Percentiles rank a stretch among this genome's conserved stretches.
These are phyloP conservation scores for Ptiloglossa arizonensis DNA, from an alignment of 1,140 invertebrate species.

Conservation along the genomic window DNA sequence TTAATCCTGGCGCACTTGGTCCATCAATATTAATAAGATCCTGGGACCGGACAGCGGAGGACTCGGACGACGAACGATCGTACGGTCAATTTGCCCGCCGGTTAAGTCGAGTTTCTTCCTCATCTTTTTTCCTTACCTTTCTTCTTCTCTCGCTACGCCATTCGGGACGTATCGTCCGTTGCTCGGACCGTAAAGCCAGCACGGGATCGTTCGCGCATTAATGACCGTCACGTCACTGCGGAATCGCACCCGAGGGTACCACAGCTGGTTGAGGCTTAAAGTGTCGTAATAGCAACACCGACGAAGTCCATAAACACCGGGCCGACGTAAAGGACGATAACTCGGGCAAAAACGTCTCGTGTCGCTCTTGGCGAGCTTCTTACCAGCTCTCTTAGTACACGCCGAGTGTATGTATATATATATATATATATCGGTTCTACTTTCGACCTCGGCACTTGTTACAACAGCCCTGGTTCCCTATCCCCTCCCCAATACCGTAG, in stretches of 20 bases:
- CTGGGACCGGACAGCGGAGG: slow-evolving; percentile 31
- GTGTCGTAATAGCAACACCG: slow-evolving; percentile 54
- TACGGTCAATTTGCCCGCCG: slow-evolving; percentile 54
- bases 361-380: slow-evolving; percentile 48
- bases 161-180: slow-evolving; percentile 25
- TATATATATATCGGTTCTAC: not conserved
- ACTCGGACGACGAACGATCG: slow-evolving; percentile 33
- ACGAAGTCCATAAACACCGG: slow-evolving; percentile 49
- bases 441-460: slow-evolving; percentile 8
- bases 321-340: slow-evolving; percentile 25
- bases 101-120: slow-evolving; percentile 30
- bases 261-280: slow-evolving; percentile 39
- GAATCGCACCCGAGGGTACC: slow-evolving; percentile 45
- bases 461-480: not conserved
- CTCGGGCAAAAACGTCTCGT: slow-evolving; percentile 34
- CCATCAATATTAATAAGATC: slow-evolving; percentile 70
- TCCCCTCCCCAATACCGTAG: too few relatives aligned
- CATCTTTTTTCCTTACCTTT: slow-evolving; percentile 21
- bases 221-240: slow-evolving; percentile 38
- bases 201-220: slow-evolving; percentile 46
- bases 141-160: slow-evolving; percentile 21
- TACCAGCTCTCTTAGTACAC: slow-evolving; percentile 24
- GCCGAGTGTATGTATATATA: not conserved
- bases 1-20: slow-evolving; percentile 54
- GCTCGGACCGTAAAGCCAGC: slow-evolving; percentile 30